Conservation (phyloP, 2,113 vertebrate species). For the Passer domesticus region DNA sequence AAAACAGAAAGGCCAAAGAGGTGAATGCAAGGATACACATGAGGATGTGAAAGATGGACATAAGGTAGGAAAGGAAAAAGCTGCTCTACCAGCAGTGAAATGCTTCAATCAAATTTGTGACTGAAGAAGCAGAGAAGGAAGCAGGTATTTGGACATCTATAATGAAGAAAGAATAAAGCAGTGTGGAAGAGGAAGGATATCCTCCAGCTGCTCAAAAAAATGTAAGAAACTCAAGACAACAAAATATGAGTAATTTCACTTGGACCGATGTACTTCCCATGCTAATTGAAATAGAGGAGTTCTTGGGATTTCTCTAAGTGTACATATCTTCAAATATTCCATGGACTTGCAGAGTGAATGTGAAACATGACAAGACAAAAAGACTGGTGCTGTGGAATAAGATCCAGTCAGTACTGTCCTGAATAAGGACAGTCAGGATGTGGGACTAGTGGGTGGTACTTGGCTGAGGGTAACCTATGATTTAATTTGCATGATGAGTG, state of each 20-base stretch:
- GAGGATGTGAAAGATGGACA: background rate
- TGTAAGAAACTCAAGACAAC: background rate
- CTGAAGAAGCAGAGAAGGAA: background rate
- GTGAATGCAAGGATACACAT: background rate
- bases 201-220: background rate
- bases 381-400: background rate
- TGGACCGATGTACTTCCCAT: fast-evolving
- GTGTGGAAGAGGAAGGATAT: background rate
- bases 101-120: background rate
- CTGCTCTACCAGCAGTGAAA: background rate
- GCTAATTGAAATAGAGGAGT: background rate
- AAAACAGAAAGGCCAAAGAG: background rate
- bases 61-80: background rate
- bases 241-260: background rate
- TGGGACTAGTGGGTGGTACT: background rate
- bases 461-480: background rate
- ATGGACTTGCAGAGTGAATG: background rate
- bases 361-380: background rate
- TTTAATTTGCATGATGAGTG: background rate
- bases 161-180: background rate
- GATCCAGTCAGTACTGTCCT: background rate
- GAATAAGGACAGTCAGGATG: background rate
- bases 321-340: background rate
- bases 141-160: background rate
- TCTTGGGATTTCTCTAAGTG: background rate